Conservation (phyloP, 2,797 vertebrate species). For the Varecia variegata region DNA sequence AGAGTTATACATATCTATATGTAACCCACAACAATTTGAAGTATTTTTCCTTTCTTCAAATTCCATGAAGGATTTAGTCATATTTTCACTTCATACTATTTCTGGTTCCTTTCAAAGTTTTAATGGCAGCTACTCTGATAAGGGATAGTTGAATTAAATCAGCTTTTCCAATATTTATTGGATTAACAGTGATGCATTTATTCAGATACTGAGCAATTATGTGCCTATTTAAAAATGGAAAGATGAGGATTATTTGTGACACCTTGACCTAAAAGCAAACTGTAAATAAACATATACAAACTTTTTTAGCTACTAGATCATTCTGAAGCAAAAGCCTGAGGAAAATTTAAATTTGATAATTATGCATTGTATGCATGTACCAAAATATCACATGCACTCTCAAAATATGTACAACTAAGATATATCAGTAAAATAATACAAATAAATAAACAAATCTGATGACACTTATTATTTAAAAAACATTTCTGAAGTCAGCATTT, state of each 20-base stretch:
- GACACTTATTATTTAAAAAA: background rate
- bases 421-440: too few relatives aligned
- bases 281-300: background rate
- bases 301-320: background rate
- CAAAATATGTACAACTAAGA: too few relatives aligned
- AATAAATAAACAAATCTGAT: too few relatives aligned
- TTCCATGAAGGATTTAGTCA: background rate
- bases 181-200: background rate
- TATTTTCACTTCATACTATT: background rate
- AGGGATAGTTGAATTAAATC: background rate
- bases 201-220: background rate
- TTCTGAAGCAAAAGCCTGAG: background rate
- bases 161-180: background rate
- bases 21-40: background rate
- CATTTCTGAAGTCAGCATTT: background rate
- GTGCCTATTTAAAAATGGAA: background rate
- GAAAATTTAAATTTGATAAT: background rate
- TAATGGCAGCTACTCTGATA: background rate
- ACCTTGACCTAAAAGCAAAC: background rate
- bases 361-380: too few relatives aligned
- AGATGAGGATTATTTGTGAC: background rate
- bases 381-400: too few relatives aligned
- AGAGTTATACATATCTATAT: background rate
- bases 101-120: background rate
- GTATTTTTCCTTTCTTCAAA: background rate